A percentile compares a stretch with the other conserved stretches of the same genome.
These are phyloP conservation scores for Tonatia bakeri DNA, from an alignment of 2,113 vertebrate genomes.

Conservation along the genomic window DNA sequence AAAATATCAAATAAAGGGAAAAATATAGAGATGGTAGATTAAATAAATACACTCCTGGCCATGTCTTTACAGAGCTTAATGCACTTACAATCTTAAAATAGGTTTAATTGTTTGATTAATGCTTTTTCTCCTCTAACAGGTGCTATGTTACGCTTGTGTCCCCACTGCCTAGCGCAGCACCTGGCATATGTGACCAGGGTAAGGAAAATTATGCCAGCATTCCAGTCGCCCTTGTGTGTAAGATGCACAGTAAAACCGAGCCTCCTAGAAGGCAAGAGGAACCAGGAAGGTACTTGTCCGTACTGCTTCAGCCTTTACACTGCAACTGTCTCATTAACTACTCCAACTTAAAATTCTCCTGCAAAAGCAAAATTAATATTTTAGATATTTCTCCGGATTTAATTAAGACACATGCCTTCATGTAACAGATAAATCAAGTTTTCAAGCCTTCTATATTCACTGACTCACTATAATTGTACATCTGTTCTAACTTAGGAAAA, in stretches of 20 bases:
- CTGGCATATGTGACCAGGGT: neutral
- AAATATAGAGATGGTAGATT: neutral
- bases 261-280: neutral
- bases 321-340: neutral
- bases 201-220: neutral
- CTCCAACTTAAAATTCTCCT: neutral
- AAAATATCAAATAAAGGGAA: neutral
- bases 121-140: neutral
- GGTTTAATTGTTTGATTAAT: neutral
- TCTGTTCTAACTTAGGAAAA: constrained; percentile 13
- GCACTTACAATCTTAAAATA: neutral
- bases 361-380: neutral
- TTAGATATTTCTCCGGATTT: constrained; percentile 13
- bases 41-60: neutral
- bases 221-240: neutral
- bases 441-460: neutral
- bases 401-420: neutral
- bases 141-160: neutral
- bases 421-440: neutral
- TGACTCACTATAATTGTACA: neutral
- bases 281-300: neutral
- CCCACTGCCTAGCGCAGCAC: neutral
- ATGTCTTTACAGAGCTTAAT: neutral
- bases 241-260: neutral
- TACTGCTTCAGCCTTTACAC: neutral